Conservation (phyloP, 64 coral and sea anemone species). For the Astreopora myriophthalma region DNA sequence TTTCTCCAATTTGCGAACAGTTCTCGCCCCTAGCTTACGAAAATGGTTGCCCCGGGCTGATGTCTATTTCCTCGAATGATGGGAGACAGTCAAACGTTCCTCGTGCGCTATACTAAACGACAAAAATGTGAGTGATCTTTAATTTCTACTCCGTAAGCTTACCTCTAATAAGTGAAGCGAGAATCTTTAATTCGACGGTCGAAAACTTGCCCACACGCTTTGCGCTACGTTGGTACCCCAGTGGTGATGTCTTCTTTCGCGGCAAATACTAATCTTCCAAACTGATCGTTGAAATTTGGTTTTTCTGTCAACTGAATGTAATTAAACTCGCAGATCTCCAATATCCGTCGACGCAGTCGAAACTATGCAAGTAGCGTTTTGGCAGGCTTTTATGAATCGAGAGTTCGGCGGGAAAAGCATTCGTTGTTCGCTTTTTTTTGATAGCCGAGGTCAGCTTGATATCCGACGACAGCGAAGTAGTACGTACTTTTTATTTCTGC, state of each 20-base stretch:
- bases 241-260: background rate
- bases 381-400: background rate
- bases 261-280: conserved; percentile 7
- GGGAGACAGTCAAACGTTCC: conserved; percentile 59
- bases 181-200: background rate
- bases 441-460: background rate
- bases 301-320: background rate
- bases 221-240: background rate
- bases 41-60: conserved; percentile 22
- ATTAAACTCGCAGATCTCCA: background rate
- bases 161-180: background rate
- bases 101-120: conserved; percentile 68
- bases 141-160: background rate
- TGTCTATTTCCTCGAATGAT: background rate
- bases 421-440: background rate
- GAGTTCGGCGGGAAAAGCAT: background rate
- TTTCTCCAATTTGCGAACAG: background rate
- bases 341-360: background rate
- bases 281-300: background rate
- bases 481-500: background rate
- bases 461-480: background rate
- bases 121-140: conserved; percentile 68
- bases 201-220: background rate
- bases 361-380: background rate
- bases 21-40: background rate